Evolutionary conservation across 2,888 invertebrate species (phyloP).

Genomic region (Epirrhoe alternata): DNA sequence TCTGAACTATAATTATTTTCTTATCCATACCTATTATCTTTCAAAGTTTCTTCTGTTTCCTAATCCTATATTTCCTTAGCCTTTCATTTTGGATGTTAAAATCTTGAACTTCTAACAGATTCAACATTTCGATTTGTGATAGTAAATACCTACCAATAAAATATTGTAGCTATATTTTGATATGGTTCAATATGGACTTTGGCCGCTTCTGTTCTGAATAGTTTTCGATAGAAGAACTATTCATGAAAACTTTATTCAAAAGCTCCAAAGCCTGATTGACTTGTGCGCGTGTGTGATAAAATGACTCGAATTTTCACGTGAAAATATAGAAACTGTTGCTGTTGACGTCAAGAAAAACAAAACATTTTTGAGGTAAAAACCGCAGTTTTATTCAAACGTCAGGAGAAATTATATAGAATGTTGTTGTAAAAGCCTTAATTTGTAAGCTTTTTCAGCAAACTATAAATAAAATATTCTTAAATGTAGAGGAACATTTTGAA

Average conservation of each 20-base stretch:
- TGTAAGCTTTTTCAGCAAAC: not conserved
- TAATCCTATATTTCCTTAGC: too few species aligned
- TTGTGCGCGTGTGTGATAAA: constrained; percentile 24
- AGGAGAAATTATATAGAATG: not conserved
- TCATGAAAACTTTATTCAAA: constrained; percentile 27
- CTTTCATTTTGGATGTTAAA: too few species aligned
- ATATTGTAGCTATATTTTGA: not conserved
- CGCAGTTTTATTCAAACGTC: not conserved
- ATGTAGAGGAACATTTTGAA: too few species aligned
- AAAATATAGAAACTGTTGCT: constrained; percentile 16
- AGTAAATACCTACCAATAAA: too few species aligned
- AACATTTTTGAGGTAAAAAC: constrained; percentile 10
- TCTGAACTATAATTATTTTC: too few species aligned
- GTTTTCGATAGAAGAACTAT: constrained; percentile 18
- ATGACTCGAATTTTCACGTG: constrained; percentile 15
- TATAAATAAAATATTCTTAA: not conserved
- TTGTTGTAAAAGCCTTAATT: not conserved
- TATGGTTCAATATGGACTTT: constrained; percentile 15
- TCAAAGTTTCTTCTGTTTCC: too few species aligned
- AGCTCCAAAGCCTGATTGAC: constrained; percentile 22
- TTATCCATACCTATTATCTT: too few species aligned
- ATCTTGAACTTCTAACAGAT: too few species aligned
- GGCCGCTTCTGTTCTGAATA: constrained; percentile 19
- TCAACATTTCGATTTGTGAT: too few species aligned
- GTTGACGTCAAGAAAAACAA: constrained; percentile 1